Evolutionary conservation across 2,797 vertebrate species (phyloP), one percentile per base, ranked within the genome.

Genomic region (Brachyalestes nurse): DNA sequence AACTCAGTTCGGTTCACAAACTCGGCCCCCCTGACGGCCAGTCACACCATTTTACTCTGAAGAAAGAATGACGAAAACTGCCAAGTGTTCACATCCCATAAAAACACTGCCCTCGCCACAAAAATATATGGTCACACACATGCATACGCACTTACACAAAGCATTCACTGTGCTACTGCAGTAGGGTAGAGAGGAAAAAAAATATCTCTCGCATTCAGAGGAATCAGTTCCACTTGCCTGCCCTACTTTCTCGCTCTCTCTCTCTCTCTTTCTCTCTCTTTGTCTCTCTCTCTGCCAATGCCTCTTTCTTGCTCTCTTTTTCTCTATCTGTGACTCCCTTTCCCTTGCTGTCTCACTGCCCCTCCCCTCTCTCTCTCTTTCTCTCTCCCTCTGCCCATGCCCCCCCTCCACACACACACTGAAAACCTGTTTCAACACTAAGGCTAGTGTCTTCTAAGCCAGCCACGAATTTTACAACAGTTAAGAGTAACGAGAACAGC

Each of bases 201-300:
- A 82, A 61, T 45, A 61, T 13, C 73, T 74, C 23, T 75, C 47
- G 75, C 67, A 69, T 70, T 87, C 81, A 84, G 82, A 87, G 83
- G 78, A 89, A 87, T 89, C 82, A 89, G 88, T 89, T 90, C 84
- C 81, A 88, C 89, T 86, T 67, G 34, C 53, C 80, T 91, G 89
- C 78, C 89, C 90, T 87, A 90, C 87, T 91, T 93, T 79, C 81
- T 90, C 69, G 73, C 78, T 70, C 58, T 25, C 78, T 86, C 77
- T 66, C 77, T 19, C 25, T 38, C 19, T 72, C 47, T 25, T 19
- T 28, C 72, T 28, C 13, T 62, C 28, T 58, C 55, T 47, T 47
- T 21, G 66, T 62, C 34, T 0, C 58, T 64, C 67, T 21, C 61
- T 51, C 49, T 47, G 8, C 12, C 45, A 8, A 13, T 47, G 7